Percentiles rank a stretch among this genome's conserved stretches.
Evolutionary conservation across 1,140 invertebrate species (phyloP).

Genomic region (Drosophila sulfurigaster): DNA sequence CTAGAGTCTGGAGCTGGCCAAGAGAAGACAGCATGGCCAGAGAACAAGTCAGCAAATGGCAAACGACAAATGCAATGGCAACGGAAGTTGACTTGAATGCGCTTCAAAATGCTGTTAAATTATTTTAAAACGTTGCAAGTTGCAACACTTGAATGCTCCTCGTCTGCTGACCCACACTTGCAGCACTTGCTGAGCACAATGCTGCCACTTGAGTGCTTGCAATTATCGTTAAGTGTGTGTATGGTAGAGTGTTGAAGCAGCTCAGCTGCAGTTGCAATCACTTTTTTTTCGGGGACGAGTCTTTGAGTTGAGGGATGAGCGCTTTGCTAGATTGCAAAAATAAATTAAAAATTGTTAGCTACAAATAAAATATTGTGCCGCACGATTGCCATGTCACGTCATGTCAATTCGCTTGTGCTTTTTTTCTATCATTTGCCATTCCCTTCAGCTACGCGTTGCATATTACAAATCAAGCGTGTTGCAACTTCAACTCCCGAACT

Average conservation of each 20-base stretch:
- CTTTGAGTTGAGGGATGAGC: conserved; percentile 4
- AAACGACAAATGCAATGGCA: conserved; percentile 42
- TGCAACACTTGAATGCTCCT: conserved; percentile 34
- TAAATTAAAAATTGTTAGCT: conserved; percentile 46
- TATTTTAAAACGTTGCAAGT: conserved; percentile 76
- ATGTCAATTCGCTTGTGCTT: conserved; percentile 55
- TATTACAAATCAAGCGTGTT: conserved; percentile 61
- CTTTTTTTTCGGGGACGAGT: conserved; percentile 1
- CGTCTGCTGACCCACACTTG: not conserved
- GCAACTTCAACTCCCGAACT: conserved; percentile 9
- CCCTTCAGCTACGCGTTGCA: conserved; percentile 24
- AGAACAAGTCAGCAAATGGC: conserved; percentile 55
- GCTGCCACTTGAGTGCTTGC: conserved; percentile 76
- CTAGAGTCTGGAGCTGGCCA: conserved; percentile 32
- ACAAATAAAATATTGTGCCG: conserved; percentile 56
- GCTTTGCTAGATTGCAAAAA: conserved; percentile 25
- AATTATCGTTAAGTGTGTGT: conserved; percentile 73
- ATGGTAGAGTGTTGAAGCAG: conserved; percentile 25
- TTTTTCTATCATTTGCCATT: not conserved
- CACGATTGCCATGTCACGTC: conserved; percentile 67
- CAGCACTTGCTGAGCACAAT: conserved; percentile 50
- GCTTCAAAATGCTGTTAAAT: conserved; percentile 81
- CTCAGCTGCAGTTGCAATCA: conserved; percentile 37
- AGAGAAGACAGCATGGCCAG: conserved; percentile 45
- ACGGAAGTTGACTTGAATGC: conserved; percentile 79